Evolutionary conservation across 2,888 invertebrate species (phyloP).

Genomic region (Reticulitermes lucifugus): DNA sequence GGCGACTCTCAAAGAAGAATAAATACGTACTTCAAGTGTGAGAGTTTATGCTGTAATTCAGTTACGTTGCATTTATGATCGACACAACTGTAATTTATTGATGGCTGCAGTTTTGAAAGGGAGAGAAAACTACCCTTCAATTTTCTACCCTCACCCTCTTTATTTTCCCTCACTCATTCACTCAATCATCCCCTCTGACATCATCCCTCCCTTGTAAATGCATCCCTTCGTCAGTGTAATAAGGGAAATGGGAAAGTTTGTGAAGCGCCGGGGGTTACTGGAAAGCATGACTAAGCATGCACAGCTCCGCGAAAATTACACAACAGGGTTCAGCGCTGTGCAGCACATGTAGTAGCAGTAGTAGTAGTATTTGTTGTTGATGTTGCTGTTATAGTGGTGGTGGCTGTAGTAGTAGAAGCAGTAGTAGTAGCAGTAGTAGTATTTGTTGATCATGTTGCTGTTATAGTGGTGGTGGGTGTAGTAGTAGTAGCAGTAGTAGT

Average conservation of each 20-base stretch:
- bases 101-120: conserved; percentile 21
- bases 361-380: too few relatives aligned
- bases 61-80: conserved; percentile 1
- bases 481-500: too few relatives aligned
- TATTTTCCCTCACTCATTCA: conserved; percentile 36
- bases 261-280: background rate
- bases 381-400: too few relatives aligned
- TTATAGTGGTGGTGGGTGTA: too few relatives aligned
- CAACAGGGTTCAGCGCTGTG: background rate
- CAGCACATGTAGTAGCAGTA: too few relatives aligned
- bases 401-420: too few relatives aligned
- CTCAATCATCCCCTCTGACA: conserved; percentile 44
- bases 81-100: conserved; percentile 33
- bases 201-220: conserved; percentile 12
- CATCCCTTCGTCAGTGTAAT: conserved; percentile 31
- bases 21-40: background rate
- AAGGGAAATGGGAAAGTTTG: conserved; percentile 38
- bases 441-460: too few relatives aligned
- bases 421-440: too few relatives aligned
- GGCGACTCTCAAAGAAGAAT: background rate
- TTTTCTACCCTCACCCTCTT: conserved; percentile 33
- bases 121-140: conserved; percentile 37
- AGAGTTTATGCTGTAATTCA: background rate
- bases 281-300: background rate
- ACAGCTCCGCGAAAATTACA: background rate